Percentiles rank a stretch among this genome's conserved stretches.
phyloP scores from a whole-genome alignment of 2,888 invertebrate species.

The Xestia sexstrigata region DNA sequence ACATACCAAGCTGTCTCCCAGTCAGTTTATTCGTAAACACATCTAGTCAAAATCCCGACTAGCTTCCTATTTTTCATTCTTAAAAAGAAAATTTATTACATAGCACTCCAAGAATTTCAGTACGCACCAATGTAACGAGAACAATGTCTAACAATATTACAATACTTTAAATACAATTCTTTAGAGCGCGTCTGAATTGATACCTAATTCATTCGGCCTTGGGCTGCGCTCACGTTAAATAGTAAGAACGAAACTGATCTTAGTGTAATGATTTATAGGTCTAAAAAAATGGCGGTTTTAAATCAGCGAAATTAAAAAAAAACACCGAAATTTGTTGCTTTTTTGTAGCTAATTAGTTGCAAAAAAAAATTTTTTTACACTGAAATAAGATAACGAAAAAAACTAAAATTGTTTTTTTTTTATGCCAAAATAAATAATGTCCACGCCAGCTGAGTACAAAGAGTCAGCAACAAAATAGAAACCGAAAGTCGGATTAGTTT shows the following conservation, averaged over 20 bases:
- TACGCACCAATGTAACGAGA: not conserved
- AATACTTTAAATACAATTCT: slow-evolving; percentile 34
- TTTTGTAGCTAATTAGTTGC: too few relatives aligned
- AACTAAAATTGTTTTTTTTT: too few relatives aligned
- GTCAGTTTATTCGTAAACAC: not conserved
- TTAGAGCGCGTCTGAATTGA: slow-evolving; percentile 65
- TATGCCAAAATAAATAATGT: too few relatives aligned
- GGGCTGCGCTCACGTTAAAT: slow-evolving; percentile 66
- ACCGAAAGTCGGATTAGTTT: too few relatives aligned
- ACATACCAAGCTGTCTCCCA: not conserved
- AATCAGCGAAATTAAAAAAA: too few relatives aligned
- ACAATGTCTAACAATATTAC: slow-evolving; percentile 16
- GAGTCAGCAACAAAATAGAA: too few relatives aligned
- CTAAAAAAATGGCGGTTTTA: too few relatives aligned
- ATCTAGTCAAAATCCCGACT: too few relatives aligned
- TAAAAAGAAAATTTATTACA: not conserved
- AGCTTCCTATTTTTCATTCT: not conserved
- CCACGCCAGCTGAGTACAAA: too few relatives aligned
- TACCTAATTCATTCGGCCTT: slow-evolving; percentile 79
- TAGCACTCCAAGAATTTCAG: not conserved
- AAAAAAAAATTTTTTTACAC: too few relatives aligned
- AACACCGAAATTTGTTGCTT: too few relatives aligned
- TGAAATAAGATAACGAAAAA: too few relatives aligned
- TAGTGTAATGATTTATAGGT: slow-evolving; percentile 67
- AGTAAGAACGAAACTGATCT: slow-evolving; percentile 57